These are phyloP conservation scores for Myotis daubentonii DNA, from an alignment of 2,797 vertebrate genomes.

Conservation along the genomic window DNA sequence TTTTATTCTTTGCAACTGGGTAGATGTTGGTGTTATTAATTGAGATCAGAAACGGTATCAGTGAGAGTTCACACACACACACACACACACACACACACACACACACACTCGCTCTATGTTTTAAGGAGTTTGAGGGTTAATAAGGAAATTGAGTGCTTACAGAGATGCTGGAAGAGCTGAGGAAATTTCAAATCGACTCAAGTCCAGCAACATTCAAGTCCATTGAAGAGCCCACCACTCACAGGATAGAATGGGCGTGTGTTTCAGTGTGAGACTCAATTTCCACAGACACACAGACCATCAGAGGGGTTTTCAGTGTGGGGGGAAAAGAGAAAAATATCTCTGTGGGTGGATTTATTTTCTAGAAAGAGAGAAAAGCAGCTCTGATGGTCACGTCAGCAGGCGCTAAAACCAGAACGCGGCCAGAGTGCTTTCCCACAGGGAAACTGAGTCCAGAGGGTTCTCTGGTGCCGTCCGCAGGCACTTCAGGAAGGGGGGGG, in stretches of 20 bases:
- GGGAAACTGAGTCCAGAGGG: not conserved
- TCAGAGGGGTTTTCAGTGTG: not conserved
- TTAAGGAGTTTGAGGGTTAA: not conserved
- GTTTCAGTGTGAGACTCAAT: not conserved
- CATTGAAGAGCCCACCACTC: not conserved
- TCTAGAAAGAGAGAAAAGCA: not conserved
- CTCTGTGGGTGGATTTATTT: not conserved
- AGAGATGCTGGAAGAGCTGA: not conserved
- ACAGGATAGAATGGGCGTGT: accelerated
- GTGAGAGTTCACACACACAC: not conserved
- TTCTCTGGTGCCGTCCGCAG: not conserved
- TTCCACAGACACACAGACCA: not conserved
- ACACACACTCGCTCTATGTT: not conserved
- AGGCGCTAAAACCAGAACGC: not conserved
- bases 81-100: too few species aligned
- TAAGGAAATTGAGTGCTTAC: not conserved
- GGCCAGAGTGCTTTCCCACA: accelerated
- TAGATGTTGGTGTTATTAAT: not conserved
- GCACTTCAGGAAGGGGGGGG: not conserved
- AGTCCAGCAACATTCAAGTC: too few species aligned
- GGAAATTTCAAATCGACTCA: not conserved
- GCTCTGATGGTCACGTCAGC: not conserved
- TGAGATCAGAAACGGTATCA: not conserved
- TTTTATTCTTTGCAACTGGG: not conserved
- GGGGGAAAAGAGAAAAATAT: not conserved